Percentiles rank a stretch among this genome's conserved stretches.
These are phyloP conservation scores for Dasypolia templi DNA, from an alignment of 2,888 invertebrate genomes.

Conservation along the genomic window DNA sequence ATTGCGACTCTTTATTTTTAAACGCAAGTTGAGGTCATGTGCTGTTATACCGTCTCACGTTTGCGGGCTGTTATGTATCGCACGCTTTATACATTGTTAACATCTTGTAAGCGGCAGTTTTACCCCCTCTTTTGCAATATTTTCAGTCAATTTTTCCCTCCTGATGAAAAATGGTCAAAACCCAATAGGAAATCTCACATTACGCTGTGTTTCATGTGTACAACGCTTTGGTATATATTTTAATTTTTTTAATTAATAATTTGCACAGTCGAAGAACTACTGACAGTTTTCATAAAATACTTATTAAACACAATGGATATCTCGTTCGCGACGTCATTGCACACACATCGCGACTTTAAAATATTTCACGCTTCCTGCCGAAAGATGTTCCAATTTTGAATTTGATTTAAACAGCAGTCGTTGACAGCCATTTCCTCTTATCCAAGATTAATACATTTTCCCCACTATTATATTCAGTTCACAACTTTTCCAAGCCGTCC, in stretches of 20 bases:
- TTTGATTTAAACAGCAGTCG: slow-evolving; percentile 87
- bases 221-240: not conserved
- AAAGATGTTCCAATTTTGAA: slow-evolving; percentile 89
- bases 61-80: slow-evolving; percentile 46
- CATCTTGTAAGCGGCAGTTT: slow-evolving; percentile 26
- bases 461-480: slow-evolving; percentile 77
- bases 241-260: not conserved
- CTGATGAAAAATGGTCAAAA: not conserved
- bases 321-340: slow-evolving; percentile 76
- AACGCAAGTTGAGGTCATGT: slow-evolving; percentile 77
- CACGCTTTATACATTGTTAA: slow-evolving; percentile 23
- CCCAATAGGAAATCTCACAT: not conserved
- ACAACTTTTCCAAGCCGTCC: slow-evolving; percentile 72
- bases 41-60: slow-evolving; percentile 64
- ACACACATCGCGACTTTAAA: slow-evolving; percentile 79
- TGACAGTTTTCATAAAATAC: slow-evolving; percentile 52
- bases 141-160: not conserved
- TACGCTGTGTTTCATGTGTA: not conserved
- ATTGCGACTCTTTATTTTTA: slow-evolving; percentile 80
- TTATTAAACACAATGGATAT: slow-evolving; percentile 74
- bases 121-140: not conserved
- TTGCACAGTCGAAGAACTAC: not conserved
- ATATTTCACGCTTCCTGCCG: slow-evolving; percentile 87
- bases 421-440: slow-evolving; percentile 88
- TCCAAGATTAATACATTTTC: slow-evolving; percentile 79